Evolutionary conservation across 1,140 invertebrate species (phyloP), one percentile per base, ranked within the genome.

Genomic region (Marisa cornuarietis): DNA sequence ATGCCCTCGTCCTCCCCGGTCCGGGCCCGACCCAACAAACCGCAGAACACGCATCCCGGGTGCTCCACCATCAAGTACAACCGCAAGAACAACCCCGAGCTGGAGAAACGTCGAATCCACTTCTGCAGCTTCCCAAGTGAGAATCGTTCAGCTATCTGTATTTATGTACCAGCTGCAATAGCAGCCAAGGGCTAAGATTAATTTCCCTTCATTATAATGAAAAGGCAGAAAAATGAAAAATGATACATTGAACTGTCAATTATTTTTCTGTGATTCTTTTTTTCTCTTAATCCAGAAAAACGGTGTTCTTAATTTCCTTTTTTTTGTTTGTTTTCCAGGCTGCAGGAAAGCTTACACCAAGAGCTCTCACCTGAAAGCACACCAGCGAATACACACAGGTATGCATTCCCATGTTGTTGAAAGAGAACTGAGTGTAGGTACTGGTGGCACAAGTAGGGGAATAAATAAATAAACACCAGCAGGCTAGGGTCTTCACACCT

Each of bases 261-360:
- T 58, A 58, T 18, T 58, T 58, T 14, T 8, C 4, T 18, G 54
- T 14, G 16, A 58, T 9, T 42, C 31, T 42, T 58, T 6, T 58
- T 14, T 8, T 18, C 9, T 58, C 54, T 58, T 9, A 58, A 18
- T 5, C 1, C 54, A 58, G 54, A 58, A 58, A 18, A 58, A 58
- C 11, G 4, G 20, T 66, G 18, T 20, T 62, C 52, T 13, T 49
- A 52, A 42, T 58, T 14, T 52, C 20, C 42, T 24, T 72, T 80
- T 76, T 63, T 78, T 78, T 80, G 71, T 81, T 81, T 82, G 16
- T 83, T 76, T 96, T 68, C 93, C 86, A 88, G 95, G 95, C 76
- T 99, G 97, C 90, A 94, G 94, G 72, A 99, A 99, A 91, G 98
- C 97, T 87, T 99, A 99, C 91, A 98, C 97, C 92, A 99, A 99